Evolutionary conservation across 1,140 invertebrate genomes (phyloP).

Genomic region (Apocrypta bakeri): DNA sequence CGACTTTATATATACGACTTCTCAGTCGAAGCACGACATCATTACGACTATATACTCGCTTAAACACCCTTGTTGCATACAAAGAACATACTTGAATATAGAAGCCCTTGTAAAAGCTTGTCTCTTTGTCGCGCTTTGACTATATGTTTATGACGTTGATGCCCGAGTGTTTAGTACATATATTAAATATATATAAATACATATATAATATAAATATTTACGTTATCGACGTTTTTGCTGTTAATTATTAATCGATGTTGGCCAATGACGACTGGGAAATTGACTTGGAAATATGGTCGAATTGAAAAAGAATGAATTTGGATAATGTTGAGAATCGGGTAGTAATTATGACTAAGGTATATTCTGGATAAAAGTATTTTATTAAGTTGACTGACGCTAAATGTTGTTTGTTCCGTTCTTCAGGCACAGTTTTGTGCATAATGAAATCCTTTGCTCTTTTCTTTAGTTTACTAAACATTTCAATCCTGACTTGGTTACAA

Average conservation of each 20-base stretch:
- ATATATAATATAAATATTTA: conserved; percentile 22
- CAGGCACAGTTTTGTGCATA: background rate
- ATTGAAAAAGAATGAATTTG: background rate
- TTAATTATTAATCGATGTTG: background rate
- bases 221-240: background rate
- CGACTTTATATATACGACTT: conserved; percentile 50
- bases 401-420: background rate
- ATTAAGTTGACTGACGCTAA: too few relatives aligned
- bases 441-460: too few relatives aligned
- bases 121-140: conserved; percentile 36
- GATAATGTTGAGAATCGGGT: too few relatives aligned
- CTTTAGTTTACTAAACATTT: too few relatives aligned
- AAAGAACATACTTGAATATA: conserved; percentile 40
- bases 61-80: conserved; percentile 44
- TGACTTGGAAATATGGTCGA: background rate
- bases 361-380: too few relatives aligned
- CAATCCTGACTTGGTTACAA: background rate
- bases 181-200: too few relatives aligned
- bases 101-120: conserved; percentile 35
- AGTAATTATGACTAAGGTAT: too few relatives aligned
- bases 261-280: background rate
- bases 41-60: conserved; percentile 36
- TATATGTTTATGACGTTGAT: conserved; percentile 30
- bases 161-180: conserved; percentile 29
- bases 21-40: conserved; percentile 46